A percentile compares a stretch with the other conserved stretches of the same genome.
These are phyloP conservation scores for Premnoplex brunnescens DNA, from an alignment of 2,797 vertebrate genomes.

Conservation along the genomic window DNA sequence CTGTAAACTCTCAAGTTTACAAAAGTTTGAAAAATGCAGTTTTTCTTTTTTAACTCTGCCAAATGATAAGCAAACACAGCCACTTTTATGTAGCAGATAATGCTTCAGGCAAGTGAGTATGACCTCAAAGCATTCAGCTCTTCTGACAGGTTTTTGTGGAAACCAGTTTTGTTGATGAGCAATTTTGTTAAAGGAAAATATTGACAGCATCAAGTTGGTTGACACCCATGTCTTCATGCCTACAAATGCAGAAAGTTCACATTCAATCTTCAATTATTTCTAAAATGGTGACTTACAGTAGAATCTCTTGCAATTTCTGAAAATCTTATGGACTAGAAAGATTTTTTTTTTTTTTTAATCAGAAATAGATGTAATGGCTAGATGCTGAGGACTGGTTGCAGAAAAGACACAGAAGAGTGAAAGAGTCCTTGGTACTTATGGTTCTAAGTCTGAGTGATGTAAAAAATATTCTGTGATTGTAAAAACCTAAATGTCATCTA, in stretches of 20 bases:
- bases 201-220: not conserved
- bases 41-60: not conserved
- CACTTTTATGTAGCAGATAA: not conserved
- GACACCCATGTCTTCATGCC: not conserved
- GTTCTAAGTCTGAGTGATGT: not conserved
- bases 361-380: not conserved
- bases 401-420: not conserved
- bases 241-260: not conserved
- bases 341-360: not conserved
- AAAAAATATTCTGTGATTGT: not conserved
- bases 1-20: not conserved
- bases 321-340: not conserved
- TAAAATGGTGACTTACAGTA: not conserved
- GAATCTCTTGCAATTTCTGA: not conserved
- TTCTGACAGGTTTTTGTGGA: not conserved
- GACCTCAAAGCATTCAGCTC: not conserved
- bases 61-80: not conserved
- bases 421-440: not conserved
- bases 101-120: rapidly evolving
- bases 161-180: not conserved
- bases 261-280: not conserved
- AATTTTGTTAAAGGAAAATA: not conserved
- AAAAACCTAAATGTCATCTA: not conserved
- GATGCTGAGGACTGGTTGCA: not conserved
- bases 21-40: not conserved